Conservation (phyloP, 1,140 invertebrate genomes). For the Stenopsyche tienmushanensis region DNA sequence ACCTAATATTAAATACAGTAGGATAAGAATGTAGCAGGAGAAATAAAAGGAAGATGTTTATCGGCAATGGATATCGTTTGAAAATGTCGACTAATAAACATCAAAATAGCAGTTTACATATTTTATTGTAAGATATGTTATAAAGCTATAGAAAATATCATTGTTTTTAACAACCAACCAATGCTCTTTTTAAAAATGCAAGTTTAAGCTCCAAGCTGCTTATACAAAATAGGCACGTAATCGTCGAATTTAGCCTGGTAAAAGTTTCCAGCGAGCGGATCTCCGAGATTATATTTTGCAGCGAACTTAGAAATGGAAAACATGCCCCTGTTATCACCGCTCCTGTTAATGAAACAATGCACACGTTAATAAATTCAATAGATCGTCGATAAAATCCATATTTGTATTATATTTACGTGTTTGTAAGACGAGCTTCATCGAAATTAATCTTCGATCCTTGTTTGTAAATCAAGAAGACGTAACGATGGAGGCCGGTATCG, state of each 20-base stretch:
- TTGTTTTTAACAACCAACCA: too few species aligned
- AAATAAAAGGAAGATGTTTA: too few species aligned
- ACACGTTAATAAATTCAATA: conserved; percentile 6
- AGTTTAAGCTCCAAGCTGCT: conserved; percentile 63
- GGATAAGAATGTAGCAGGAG: too few species aligned
- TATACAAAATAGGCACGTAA: conserved; percentile 79
- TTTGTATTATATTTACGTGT: conserved; percentile 49
- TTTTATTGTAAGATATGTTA: too few species aligned
- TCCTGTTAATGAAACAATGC: conserved; percentile 45
- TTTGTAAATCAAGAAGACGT: conserved; percentile 84
- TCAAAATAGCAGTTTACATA: too few species aligned
- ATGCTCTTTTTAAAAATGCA: too few species aligned
- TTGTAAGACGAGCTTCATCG: conserved; percentile 64
- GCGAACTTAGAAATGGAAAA: conserved; percentile 48
- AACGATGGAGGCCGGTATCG: conserved; percentile 80
- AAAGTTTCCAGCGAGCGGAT: conserved; percentile 48
- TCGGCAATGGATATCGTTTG: too few species aligned
- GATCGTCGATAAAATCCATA: neutral
- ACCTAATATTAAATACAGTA: too few species aligned
- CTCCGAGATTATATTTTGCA: conserved; percentile 47
- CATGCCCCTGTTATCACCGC: conserved; percentile 43
- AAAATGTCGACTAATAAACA: too few species aligned
- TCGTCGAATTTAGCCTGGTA: conserved; percentile 47
- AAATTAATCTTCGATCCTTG: conserved; percentile 69
- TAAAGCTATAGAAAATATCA: too few species aligned